A percentile compares a stretch with the other conserved stretches of the same genome.
phyloP scores from a whole-genome alignment of 2,888 invertebrate genomes.

The Leptothorax acervorum region DNA sequence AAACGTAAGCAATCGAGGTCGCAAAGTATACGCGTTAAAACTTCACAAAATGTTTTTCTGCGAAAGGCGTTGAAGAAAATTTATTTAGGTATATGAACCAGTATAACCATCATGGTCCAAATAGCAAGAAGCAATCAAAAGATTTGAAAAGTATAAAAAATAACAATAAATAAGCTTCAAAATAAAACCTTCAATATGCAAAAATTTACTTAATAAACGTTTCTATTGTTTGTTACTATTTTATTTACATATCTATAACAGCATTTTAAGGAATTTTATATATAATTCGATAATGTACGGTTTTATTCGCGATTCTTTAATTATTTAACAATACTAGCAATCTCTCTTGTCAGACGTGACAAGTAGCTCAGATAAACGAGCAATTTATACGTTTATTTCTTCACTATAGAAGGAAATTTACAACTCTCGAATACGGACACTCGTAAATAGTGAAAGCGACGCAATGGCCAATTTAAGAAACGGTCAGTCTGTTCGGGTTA shows the following conservation, averaged over 20 bases:
- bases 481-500: conserved; percentile 20
- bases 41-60: neutral
- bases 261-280: neutral
- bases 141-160: neutral
- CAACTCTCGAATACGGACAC: neutral
- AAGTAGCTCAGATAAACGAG: neutral
- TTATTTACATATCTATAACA: neutral
- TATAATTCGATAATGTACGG: neutral
- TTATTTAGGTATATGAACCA: neutral
- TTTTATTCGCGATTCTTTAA: neutral
- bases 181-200: neutral
- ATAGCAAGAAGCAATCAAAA: neutral
- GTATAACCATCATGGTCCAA: neutral
- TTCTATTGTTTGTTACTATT: neutral
- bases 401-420: conserved; percentile 22
- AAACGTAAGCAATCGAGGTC: conserved; percentile 14
- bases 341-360: neutral
- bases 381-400: neutral
- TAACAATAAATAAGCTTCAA: neutral
- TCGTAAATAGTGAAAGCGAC: conserved; percentile 35
- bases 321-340: neutral
- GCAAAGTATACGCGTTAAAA: conserved; percentile 25
- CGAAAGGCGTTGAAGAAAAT: neutral
- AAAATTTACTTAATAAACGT: neutral
- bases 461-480: conserved; percentile 34